These are phyloP conservation scores for Stratiomys singularior DNA, from an alignment of 2,888 invertebrate genomes.

Conservation along the genomic window DNA sequence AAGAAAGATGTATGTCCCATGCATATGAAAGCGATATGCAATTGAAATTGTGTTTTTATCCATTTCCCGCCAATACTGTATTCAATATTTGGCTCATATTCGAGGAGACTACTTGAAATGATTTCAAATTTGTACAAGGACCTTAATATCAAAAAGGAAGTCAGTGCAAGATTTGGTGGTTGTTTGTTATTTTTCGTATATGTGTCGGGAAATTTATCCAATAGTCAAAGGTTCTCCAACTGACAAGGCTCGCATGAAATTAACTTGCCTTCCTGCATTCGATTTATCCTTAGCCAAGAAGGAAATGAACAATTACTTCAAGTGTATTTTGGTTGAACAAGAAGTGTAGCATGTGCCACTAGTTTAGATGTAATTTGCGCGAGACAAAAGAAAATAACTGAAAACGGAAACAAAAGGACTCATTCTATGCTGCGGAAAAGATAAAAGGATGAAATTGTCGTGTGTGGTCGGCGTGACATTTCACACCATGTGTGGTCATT, in stretches of 20 bases:
- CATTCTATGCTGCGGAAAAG: slow-evolving; percentile 10
- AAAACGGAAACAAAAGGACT: slow-evolving; percentile 33
- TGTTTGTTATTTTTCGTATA: slow-evolving; percentile 9
- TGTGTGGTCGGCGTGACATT: slow-evolving; percentile 42
- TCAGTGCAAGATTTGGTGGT: neutral
- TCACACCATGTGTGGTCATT: slow-evolving; percentile 41
- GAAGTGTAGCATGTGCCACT: slow-evolving; percentile 42
- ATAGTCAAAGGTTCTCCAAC: neutral
- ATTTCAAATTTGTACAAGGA: neutral
- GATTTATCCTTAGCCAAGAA: neutral
- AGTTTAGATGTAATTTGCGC: slow-evolving; percentile 31
- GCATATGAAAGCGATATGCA: slow-evolving; percentile 11
- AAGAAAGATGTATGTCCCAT: neutral
- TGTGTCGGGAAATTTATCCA: slow-evolving; percentile 1
- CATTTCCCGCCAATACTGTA: neutral
- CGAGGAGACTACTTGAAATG: neutral
- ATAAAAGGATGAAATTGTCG: slow-evolving; percentile 31
- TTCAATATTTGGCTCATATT: slow-evolving; percentile 19
- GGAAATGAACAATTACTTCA: slow-evolving; percentile 33
- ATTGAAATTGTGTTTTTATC: slow-evolving; percentile 16
- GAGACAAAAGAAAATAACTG: neutral
- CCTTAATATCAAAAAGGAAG: neutral
- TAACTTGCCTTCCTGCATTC: slow-evolving; percentile 18
- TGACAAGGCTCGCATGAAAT: slow-evolving; percentile 37
- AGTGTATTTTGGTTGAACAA: slow-evolving; percentile 2